phyloP scores from a whole-genome alignment of 1,140 invertebrate species.

The Drosophila parvula region DNA sequence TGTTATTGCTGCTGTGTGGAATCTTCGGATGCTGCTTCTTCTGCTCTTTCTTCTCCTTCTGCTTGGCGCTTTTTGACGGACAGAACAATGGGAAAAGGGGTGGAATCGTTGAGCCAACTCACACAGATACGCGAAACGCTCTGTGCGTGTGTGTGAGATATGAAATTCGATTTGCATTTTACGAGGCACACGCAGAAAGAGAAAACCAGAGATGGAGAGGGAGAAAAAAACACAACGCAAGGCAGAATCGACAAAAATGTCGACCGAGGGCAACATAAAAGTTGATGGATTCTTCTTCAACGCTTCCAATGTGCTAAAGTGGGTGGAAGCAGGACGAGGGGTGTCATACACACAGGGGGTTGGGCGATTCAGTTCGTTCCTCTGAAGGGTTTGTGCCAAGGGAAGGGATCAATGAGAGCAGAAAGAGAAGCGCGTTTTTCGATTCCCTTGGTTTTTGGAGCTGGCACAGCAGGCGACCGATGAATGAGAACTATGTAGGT shows the following conservation, averaged over 20 bases:
- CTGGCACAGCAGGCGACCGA: conserved; percentile 18
- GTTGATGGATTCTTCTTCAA: conserved; percentile 83
- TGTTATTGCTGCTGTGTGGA: conserved; percentile 27
- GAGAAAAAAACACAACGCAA: conserved; percentile 32
- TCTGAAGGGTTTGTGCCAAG: conserved; percentile 9
- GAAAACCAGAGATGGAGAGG: not conserved
- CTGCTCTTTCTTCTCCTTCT: conserved; percentile 19
- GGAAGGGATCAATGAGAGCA: not conserved
- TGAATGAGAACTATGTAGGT: conserved; percentile 12
- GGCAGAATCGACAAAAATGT: conserved; percentile 78
- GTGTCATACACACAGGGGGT: conserved; percentile 3
- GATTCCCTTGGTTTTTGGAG: conserved; percentile 39
- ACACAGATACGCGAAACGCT: conserved; percentile 26
- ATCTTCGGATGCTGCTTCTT: conserved; percentile 35
- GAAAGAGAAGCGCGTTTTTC: conserved; percentile 35
- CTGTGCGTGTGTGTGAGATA: conserved; percentile 52
- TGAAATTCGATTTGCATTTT: conserved; percentile 83
- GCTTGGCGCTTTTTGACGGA: conserved; percentile 69
- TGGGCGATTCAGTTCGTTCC: conserved; percentile 11
- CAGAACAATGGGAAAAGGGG: conserved; percentile 83
- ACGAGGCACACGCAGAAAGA: conserved; percentile 50
- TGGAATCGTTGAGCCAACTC: conserved; percentile 68
- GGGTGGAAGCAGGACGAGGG: not conserved
- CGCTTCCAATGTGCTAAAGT: conserved; percentile 44
- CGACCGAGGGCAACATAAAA: conserved; percentile 78